A percentile compares a stretch with the other conserved stretches of the same genome.
Evolutionary conservation across 2,797 vertebrate genomes (phyloP).

Genomic region (Rhinichthys osculus): DNA sequence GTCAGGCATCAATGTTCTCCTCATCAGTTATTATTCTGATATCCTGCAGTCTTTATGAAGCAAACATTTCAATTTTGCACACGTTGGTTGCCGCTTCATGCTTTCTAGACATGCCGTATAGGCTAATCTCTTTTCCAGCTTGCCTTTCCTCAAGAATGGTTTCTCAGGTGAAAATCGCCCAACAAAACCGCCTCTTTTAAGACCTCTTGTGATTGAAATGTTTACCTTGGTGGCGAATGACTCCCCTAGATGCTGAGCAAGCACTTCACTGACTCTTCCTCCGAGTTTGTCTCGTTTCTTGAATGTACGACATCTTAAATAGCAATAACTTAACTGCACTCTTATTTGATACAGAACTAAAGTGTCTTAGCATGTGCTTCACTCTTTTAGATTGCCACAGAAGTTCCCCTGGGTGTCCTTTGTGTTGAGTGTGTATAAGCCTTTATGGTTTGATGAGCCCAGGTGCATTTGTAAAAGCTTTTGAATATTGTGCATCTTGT

Average conservation of each 20-base stretch:
- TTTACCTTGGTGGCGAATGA: not conserved
- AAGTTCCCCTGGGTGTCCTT: not conserved
- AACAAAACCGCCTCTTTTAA: not conserved
- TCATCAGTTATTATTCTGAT: conserved; percentile 26
- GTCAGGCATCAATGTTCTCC: not conserved
- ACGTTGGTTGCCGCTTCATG: not conserved
- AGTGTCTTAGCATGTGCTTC: not conserved
- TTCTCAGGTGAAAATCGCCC: not conserved
- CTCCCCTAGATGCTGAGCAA: not conserved
- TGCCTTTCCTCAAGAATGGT: not conserved
- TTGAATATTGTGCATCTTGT: not conserved
- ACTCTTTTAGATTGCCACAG: not conserved
- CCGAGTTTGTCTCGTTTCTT: not conserved
- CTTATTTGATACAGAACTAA: not conserved
- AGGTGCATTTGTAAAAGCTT: not conserved
- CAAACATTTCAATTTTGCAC: not conserved
- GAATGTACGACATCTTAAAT: not conserved
- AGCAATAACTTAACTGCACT: no score
- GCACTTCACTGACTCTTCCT: not conserved
- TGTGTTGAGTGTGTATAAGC: not conserved
- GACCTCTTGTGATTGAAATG: not conserved
- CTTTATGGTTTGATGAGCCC: not conserved
- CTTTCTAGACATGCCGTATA: not conserved
- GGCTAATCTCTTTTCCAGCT: conserved; percentile 1
- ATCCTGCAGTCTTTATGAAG: conserved; percentile 7